Conservation (phyloP, 2,113 vertebrate species). For the Romanogobio albipinnatus region DNA sequence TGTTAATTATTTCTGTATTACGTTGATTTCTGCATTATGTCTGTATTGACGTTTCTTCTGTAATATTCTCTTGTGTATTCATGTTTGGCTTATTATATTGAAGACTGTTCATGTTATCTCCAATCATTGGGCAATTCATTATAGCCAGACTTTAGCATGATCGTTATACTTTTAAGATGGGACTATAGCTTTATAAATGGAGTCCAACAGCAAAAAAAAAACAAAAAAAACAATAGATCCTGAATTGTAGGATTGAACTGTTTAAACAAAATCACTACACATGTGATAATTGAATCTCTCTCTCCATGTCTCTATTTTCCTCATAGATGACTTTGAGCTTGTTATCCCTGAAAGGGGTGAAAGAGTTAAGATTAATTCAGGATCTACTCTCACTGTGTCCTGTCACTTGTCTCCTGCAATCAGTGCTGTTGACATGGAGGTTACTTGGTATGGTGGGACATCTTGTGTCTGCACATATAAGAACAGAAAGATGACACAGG, state of each 20-base stretch:
- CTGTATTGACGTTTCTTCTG: too few relatives aligned
- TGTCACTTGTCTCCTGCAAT: constrained; percentile 13
- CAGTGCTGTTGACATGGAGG: constrained; percentile 8
- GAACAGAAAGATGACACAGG: not conserved
- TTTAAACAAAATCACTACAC: not conserved
- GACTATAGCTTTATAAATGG: too few relatives aligned
- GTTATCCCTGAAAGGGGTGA: not conserved
- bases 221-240: not conserved
- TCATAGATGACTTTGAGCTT: constrained; percentile 16
- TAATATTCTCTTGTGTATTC: too few relatives aligned
- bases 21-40: too few relatives aligned
- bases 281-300: not conserved
- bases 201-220: too few relatives aligned
- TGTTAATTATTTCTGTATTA: too few relatives aligned
- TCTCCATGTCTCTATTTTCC: not conserved
- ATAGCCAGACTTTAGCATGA: too few relatives aligned
- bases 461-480: not conserved
- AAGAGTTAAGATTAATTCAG: not conserved
- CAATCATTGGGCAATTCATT: too few relatives aligned
- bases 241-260: not conserved
- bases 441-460: not conserved
- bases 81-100: too few relatives aligned
- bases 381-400: not conserved
- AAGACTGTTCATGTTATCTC: too few relatives aligned
- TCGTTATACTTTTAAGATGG: too few relatives aligned